A percentile compares a stretch with the other conserved stretches of the same genome.
These are phyloP conservation scores for Melolontha melolontha DNA, from an alignment of 2,888 invertebrate genomes.

Conservation along the genomic window DNA sequence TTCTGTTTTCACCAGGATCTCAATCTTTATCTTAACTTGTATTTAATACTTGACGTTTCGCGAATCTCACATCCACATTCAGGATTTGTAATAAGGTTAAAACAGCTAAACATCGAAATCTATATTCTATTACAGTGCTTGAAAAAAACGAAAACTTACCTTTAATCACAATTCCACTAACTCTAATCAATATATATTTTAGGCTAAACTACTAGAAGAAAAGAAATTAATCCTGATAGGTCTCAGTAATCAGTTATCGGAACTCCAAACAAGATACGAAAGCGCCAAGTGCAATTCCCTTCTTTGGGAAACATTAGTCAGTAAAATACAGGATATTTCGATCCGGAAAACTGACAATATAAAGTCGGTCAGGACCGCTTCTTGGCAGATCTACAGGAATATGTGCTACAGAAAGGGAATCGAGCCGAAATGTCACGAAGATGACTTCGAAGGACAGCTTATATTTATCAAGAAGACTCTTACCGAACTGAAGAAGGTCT, in stretches of 20 bases:
- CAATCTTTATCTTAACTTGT: no score
- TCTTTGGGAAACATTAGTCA: slow-evolving; percentile 68
- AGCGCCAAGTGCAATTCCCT: slow-evolving; percentile 70
- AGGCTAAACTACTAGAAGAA: slow-evolving; percentile 68
- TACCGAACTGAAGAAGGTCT: slow-evolving; percentile 33
- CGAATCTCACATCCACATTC: no score
- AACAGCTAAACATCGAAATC: no score
- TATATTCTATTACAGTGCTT: no score
- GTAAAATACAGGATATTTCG: slow-evolving; percentile 31
- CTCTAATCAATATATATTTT: background rate
- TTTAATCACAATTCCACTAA: no score
- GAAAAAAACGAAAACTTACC: no score
- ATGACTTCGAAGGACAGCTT: slow-evolving; percentile 44
- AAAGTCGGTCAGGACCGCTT: slow-evolving; percentile 38
- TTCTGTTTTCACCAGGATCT: no score
- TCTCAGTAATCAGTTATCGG: slow-evolving; percentile 73
- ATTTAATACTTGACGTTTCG: no score
- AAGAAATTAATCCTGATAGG: slow-evolving; percentile 74
- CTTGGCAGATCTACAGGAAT: slow-evolving; percentile 44
- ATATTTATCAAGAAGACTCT: slow-evolving; percentile 47
- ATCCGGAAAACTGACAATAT: slow-evolving; percentile 41
- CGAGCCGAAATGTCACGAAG: background rate
- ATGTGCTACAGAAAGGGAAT: slow-evolving; percentile 45
- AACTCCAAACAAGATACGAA: slow-evolving; percentile 72
- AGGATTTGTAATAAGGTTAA: no score